Percentiles rank a stretch among this genome's conserved stretches.
These are phyloP conservation scores for Phenganax marumi DNA, from an alignment of 92 coral and sea anemone genomes.

Conservation along the genomic window DNA sequence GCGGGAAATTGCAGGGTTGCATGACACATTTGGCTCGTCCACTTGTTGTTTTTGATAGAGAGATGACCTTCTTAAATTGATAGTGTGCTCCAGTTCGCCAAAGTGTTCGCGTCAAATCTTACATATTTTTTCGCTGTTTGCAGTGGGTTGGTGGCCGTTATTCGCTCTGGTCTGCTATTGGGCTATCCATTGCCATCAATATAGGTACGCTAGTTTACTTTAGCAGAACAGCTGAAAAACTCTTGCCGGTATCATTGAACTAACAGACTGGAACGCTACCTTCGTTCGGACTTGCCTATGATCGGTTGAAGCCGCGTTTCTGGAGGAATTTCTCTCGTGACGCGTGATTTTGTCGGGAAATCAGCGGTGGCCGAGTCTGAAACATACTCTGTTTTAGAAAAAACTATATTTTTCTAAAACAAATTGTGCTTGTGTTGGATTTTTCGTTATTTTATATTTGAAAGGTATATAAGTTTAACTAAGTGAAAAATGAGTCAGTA, in stretches of 20 bases:
- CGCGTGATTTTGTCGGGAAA: too few species aligned
- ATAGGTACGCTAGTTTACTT: slow-evolving; percentile 66
- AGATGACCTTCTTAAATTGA: not conserved
- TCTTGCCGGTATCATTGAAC: not conserved
- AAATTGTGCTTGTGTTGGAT: too few species aligned
- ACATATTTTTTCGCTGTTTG: not conserved
- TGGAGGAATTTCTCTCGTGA: too few species aligned
- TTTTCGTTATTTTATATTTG: too few species aligned
- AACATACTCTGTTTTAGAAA: too few species aligned
- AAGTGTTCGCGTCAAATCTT: not conserved
- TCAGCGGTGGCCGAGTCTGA: too few species aligned
- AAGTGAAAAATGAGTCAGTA: too few species aligned
- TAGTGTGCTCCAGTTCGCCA: not conserved
- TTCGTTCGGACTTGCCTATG: too few species aligned
- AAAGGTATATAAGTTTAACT: too few species aligned
- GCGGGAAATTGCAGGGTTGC: not conserved
- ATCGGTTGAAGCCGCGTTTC: too few species aligned
- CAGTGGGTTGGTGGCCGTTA: slow-evolving; percentile 99
- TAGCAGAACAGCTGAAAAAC: not conserved
- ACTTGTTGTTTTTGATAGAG: not conserved
- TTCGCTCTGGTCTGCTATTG: slow-evolving; percentile 98
- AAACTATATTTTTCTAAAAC: too few species aligned
- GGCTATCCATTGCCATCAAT: slow-evolving; percentile 84
- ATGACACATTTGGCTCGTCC: not conserved
- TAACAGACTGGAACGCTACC: too few species aligned